Evolutionary conservation across 2,113 vertebrate species (phyloP).

Genomic region (Rhabdomys dilectus): DNA sequence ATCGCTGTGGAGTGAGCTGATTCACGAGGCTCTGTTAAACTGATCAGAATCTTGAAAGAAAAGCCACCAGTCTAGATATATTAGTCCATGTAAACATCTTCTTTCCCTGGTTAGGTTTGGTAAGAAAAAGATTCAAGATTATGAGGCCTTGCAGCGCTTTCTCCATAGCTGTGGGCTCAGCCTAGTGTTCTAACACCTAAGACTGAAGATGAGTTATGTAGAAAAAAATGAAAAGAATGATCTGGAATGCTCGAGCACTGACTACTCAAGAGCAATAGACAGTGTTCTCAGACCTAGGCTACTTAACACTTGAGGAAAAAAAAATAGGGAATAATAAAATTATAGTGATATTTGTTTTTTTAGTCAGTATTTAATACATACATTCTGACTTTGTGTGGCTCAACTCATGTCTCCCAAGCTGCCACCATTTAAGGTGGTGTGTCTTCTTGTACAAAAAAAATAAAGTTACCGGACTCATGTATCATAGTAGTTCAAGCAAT

Average conservation of each 20-base stretch:
- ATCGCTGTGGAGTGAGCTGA: constrained; percentile 39
- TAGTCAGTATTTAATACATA: not conserved
- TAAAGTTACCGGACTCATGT: not conserved
- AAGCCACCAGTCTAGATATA: not conserved
- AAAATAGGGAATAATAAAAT: not conserved
- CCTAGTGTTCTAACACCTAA: not conserved
- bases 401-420: not conserved
- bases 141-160: not conserved
- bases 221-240: not conserved
- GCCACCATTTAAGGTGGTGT: not conserved
- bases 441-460: not conserved
- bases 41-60: not conserved
- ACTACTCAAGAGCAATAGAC: too few species aligned
- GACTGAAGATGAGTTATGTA: not conserved
- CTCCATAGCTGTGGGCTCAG: not conserved
- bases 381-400: not conserved
- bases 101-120: not conserved
- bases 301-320: not conserved
- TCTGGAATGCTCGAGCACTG: not conserved
- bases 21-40: not conserved
- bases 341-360: not conserved
- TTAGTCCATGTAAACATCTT: not conserved
- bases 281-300: not conserved
- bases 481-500: not conserved
- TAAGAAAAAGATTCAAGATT: not conserved